These are phyloP conservation scores for Scaptomyza cyrtandrae DNA, from an alignment of 2,888 invertebrate genomes.

Conservation along the genomic window DNA sequence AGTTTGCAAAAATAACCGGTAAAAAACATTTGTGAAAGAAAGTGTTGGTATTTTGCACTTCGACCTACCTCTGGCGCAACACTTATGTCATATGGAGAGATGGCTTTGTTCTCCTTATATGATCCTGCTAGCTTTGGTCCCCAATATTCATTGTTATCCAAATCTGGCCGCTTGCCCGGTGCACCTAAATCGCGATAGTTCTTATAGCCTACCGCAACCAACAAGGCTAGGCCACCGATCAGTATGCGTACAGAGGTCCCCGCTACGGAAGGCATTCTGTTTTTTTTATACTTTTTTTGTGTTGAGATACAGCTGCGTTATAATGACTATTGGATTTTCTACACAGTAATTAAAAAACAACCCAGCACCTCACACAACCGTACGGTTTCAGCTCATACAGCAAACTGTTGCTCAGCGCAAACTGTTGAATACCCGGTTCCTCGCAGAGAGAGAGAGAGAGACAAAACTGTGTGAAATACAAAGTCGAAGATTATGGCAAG, in stretches of 20 bases:
- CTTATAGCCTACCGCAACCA: slow-evolving; percentile 75
- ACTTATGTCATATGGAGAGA: slow-evolving; percentile 77
- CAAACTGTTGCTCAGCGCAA: slow-evolving; percentile 21
- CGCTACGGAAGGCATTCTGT: slow-evolving; percentile 50
- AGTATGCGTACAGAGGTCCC: slow-evolving; percentile 63
- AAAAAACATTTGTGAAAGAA: neutral
- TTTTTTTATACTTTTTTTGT: neutral
- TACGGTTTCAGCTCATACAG: slow-evolving; percentile 14
- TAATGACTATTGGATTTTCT: neutral
- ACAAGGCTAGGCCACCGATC: slow-evolving; percentile 68
- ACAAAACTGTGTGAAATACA: neutral
- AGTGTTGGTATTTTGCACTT: neutral
- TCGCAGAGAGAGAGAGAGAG: slow-evolving; percentile 1
- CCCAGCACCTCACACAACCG: slow-evolving; percentile 10
- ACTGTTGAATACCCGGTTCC: slow-evolving; percentile 6
- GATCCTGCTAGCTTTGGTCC: slow-evolving; percentile 74
- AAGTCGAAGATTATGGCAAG: slow-evolving; percentile 13
- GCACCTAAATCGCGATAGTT: slow-evolving; percentile 75
- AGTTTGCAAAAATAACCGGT: slow-evolving; percentile 22
- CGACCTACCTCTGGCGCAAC: slow-evolving; percentile 72
- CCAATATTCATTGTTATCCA: slow-evolving; percentile 82
- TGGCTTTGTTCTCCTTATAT: slow-evolving; percentile 78
- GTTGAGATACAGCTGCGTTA: neutral
- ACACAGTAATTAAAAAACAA: neutral
- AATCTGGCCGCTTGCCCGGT: slow-evolving; percentile 76